phyloP scores from a whole-genome alignment of 2,888 invertebrate species.

The Cyclophora punctaria region DNA sequence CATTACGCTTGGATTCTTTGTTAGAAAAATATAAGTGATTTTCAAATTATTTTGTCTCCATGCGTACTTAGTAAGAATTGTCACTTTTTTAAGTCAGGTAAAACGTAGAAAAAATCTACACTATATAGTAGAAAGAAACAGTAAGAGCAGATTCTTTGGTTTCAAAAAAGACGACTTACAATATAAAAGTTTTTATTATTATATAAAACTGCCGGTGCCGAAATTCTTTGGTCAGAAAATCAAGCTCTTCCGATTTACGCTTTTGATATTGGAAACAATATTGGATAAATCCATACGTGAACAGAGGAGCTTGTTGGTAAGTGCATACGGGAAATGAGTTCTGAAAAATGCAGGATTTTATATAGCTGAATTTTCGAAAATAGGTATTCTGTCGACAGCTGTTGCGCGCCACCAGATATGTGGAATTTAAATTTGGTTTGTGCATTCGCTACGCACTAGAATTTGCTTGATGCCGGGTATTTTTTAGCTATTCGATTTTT shows the following conservation, averaged over 20 bases:
- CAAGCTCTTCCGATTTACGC: neutral
- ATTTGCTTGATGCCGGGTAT: neutral
- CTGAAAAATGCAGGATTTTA: constrained; percentile 28
- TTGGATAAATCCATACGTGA: constrained; percentile 15
- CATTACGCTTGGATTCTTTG: no score
- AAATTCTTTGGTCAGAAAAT: no score
- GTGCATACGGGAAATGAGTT: constrained; percentile 30
- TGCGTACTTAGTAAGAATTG: no score
- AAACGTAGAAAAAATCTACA: no score
- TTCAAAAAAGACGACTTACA: no score
- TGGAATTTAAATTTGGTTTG: constrained; percentile 33
- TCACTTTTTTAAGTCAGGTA: no score
- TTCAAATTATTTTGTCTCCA: no score
- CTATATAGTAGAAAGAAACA: no score
- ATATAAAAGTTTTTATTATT: no score
- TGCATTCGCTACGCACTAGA: constrained; percentile 5
- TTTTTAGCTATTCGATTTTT: neutral
- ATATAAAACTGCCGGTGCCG: no score
- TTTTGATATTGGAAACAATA: constrained; percentile 10
- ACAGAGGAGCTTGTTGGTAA: constrained; percentile 8
- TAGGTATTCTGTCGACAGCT: constrained; percentile 45
- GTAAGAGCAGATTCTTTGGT: no score
- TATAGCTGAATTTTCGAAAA: constrained; percentile 38
- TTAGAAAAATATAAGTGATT: no score
- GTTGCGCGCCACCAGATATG: constrained; percentile 33